Percentiles rank a stretch among this genome's conserved stretches.
phyloP scores from a whole-genome alignment of 2,113 vertebrate species.

The Rhinoderma darwinii region DNA sequence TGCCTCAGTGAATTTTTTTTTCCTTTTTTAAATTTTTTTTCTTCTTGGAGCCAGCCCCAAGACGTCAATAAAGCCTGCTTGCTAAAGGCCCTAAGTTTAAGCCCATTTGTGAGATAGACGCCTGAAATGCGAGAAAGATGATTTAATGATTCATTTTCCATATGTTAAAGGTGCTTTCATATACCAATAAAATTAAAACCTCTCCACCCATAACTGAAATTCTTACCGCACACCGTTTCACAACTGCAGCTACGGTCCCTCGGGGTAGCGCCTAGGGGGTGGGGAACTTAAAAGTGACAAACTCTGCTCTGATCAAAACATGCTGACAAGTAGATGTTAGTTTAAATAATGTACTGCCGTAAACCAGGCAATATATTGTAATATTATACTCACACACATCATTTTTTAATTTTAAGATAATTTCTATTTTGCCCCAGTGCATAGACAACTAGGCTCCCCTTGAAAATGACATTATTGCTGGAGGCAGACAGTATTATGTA shows the following conservation, averaged over 20 bases:
- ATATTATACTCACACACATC: not conserved
- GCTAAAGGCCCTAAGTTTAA: constrained; percentile 5
- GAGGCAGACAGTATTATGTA: not conserved
- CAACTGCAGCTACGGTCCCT: not conserved
- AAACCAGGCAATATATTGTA: not conserved
- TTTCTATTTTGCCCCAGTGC: not conserved
- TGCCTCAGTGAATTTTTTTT: constrained; percentile 1
- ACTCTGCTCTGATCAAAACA: not conserved
- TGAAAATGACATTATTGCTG: not conserved
- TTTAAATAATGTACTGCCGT: not conserved
- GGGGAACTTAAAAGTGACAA: not conserved
- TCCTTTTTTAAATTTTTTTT: not conserved
- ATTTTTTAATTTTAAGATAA: not conserved
- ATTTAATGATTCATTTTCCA: constrained; percentile 13
- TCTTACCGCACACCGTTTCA: not conserved
- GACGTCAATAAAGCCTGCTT: not conserved
- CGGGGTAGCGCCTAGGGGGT: not conserved
- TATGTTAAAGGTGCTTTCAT: not conserved
- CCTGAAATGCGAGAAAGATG: not conserved
- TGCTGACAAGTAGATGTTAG: not conserved
- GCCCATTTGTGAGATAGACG: not conserved
- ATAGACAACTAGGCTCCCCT: not conserved
- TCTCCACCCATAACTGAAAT: not conserved
- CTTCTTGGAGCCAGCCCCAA: not conserved
- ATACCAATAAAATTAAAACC: not conserved